Conservation (phyloP, 2,113 vertebrate species). For the Callopanchax toddi region DNA sequence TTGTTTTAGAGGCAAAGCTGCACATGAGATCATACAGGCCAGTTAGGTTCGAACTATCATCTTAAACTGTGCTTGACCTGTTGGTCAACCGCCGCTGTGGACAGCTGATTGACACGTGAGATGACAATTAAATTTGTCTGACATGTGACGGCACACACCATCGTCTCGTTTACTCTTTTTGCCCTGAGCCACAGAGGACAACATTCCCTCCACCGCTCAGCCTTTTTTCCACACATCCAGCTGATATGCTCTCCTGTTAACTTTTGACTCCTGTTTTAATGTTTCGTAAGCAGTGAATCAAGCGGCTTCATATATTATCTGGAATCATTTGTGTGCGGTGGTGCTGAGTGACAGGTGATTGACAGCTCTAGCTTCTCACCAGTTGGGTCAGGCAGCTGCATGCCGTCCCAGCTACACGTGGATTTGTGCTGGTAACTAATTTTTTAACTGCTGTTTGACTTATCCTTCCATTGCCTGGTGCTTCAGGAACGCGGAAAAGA, state of each 20-base stretch:
- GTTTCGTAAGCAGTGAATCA: constrained; percentile 17
- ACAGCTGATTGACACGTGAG: constrained; percentile 69
- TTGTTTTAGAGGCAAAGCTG: neutral
- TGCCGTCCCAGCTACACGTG: constrained; percentile 29
- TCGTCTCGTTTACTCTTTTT: constrained; percentile 70
- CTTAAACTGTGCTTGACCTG: constrained; percentile 57
- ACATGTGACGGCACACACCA: constrained; percentile 71
- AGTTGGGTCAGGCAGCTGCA: constrained; percentile 53
- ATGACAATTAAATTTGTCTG: constrained; percentile 67
- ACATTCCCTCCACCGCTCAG: constrained; percentile 17
- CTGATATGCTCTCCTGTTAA: constrained; percentile 15
- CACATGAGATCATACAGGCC: constrained; percentile 1
- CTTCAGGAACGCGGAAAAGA: constrained; percentile 31
- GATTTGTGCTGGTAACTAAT: constrained; percentile 49
- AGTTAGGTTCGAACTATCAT: constrained; percentile 7
- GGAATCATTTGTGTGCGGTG: constrained; percentile 32
- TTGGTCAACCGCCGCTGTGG: constrained; percentile 60
- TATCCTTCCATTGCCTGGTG: constrained; percentile 11
- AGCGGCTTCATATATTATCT: constrained; percentile 7
- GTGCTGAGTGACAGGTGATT: constrained; percentile 61
- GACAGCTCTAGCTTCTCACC: constrained; percentile 51
- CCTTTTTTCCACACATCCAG: constrained; percentile 15
- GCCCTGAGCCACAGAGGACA: constrained; percentile 52
- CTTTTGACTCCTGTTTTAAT: constrained; percentile 29
- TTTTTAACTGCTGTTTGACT: constrained; percentile 60